These are phyloP conservation scores for Holacanthella duospinosa DNA, from an alignment of 2,888 invertebrate species.

Conservation along the genomic window DNA sequence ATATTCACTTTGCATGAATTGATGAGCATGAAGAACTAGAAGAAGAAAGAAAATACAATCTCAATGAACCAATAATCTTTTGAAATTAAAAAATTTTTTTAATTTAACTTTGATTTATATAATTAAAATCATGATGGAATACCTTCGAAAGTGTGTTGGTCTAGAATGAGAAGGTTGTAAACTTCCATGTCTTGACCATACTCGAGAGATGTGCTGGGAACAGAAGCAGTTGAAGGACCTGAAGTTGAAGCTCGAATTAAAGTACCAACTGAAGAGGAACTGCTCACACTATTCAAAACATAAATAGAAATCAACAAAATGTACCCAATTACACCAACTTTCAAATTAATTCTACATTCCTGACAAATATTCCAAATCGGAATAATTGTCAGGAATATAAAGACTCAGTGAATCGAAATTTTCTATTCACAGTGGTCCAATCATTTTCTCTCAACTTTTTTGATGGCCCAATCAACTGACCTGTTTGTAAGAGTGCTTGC, in stretches of 20 bases:
- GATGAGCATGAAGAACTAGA: slow-evolving; percentile 84
- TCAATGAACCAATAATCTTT: background rate
- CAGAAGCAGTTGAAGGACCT: slow-evolving; percentile 36
- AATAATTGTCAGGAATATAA: too few relatives aligned
- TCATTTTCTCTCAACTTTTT: background rate
- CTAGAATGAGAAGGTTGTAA: slow-evolving; percentile 78
- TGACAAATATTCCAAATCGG: too few relatives aligned
- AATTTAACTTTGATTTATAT: too few relatives aligned
- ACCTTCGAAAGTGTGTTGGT: slow-evolving; percentile 92
- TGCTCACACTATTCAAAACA: slow-evolving; percentile 25
- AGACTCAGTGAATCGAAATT: too few relatives aligned
- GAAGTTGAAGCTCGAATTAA: slow-evolving; percentile 34
- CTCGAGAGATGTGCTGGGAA: slow-evolving; percentile 41
- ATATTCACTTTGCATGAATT: slow-evolving; percentile 80
- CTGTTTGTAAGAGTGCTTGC: slow-evolving; percentile 53
- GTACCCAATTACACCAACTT: background rate
- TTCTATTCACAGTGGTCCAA: background rate
- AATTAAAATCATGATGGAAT: slow-evolving; percentile 9
- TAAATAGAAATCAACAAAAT: slow-evolving; percentile 10
- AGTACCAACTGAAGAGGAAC: slow-evolving; percentile 34
- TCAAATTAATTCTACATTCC: slow-evolving; percentile 4
- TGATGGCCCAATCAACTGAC: slow-evolving; percentile 9
- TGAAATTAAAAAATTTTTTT: background rate
- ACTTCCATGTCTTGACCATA: slow-evolving; percentile 79
- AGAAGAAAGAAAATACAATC: slow-evolving; percentile 14